These are phyloP conservation scores for Epinotia brunnichana DNA, from an alignment of 2,888 invertebrate species.

Conservation along the genomic window DNA sequence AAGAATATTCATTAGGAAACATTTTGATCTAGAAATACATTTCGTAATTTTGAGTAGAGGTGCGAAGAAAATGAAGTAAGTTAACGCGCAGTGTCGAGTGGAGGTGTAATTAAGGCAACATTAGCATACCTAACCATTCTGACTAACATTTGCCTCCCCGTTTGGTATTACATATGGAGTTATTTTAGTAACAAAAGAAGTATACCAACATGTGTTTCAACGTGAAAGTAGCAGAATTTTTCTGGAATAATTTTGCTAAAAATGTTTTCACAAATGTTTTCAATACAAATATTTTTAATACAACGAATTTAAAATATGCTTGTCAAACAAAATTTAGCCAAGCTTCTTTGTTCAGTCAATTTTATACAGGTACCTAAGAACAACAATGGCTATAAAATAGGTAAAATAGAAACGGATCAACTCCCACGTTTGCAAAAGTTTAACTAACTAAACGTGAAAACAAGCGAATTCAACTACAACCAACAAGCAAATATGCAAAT, in stretches of 20 bases:
- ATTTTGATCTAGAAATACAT: slow-evolving; percentile 5
- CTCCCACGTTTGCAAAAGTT: background rate
- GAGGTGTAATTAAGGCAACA: slow-evolving; percentile 26
- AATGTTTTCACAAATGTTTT: too few relatives aligned
- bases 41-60: slow-evolving; percentile 1
- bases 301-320: too few relatives aligned
- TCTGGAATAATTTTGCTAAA: too few relatives aligned
- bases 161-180: background rate
- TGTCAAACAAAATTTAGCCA: too few relatives aligned
- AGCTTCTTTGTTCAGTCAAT: too few relatives aligned
- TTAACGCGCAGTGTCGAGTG: slow-evolving; percentile 8
- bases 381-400: too few relatives aligned
- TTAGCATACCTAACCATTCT: slow-evolving; percentile 20
- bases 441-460: slow-evolving; percentile 15
- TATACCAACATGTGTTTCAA: too few relatives aligned
- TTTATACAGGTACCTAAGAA: too few relatives aligned
- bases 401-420: background rate
- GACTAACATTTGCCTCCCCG: slow-evolving; percentile 3
- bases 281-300: too few relatives aligned
- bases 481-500: slow-evolving; percentile 19
- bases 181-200: background rate
- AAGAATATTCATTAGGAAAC: background rate
- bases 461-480: slow-evolving; percentile 12
- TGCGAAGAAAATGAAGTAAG: background rate
- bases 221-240: background rate